A percentile compares a stretch with the other conserved stretches of the same genome.
Evolutionary conservation across 2,888 invertebrate genomes (phyloP).

Genomic region (Syrista parreyssii): DNA sequence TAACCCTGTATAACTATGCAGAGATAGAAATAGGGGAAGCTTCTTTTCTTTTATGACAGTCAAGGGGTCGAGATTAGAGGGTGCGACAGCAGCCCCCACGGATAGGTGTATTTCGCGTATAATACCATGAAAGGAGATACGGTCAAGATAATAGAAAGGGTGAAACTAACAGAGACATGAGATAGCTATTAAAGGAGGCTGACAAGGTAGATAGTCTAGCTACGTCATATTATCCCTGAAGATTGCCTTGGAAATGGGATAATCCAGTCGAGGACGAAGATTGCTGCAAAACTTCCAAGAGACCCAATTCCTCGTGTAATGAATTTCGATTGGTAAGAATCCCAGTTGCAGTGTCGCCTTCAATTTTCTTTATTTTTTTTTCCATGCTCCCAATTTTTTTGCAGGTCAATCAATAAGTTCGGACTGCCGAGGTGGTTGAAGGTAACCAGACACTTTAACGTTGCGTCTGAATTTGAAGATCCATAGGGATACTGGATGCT

Average conservation of each 20-base stretch:
- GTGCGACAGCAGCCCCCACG: slow-evolving; percentile 14
- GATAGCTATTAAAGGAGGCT: slow-evolving; percentile 18
- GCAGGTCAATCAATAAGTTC: background rate
- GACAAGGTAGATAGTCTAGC: slow-evolving; percentile 11
- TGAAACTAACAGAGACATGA: slow-evolving; percentile 9
- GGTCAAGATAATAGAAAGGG: background rate
- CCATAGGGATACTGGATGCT: background rate
- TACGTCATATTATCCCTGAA: slow-evolving; percentile 19
- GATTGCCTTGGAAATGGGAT: slow-evolving; percentile 21
- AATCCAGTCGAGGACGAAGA: slow-evolving; percentile 23
- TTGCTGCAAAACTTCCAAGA: background rate
- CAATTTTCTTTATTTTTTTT: background rate
- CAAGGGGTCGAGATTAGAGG: background rate
- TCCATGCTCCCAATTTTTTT: background rate
- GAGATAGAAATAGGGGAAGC: background rate
- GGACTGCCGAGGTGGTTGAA: background rate
- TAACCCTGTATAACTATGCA: background rate
- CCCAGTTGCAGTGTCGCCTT: background rate
- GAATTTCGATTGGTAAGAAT: background rate
- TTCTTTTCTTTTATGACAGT: background rate
- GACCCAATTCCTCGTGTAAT: background rate
- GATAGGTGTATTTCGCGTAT: background rate
- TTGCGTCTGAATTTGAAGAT: background rate
- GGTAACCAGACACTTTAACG: background rate
- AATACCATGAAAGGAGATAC: background rate